Conservation (phyloP, 1,140 invertebrate species). For the Micrasema longulum region DNA sequence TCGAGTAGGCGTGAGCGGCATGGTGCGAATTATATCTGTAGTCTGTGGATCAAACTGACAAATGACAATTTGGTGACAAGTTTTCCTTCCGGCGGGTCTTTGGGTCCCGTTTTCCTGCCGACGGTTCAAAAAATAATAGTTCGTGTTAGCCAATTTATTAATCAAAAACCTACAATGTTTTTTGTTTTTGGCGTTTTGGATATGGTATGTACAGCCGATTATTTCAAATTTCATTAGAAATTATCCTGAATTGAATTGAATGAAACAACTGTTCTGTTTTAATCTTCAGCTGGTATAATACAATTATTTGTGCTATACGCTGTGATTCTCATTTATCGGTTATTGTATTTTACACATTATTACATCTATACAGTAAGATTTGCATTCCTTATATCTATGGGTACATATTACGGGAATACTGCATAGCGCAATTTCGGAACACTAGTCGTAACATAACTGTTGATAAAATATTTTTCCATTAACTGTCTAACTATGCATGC, state of each 20-base stretch:
- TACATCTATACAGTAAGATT: no score
- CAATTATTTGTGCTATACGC: no score
- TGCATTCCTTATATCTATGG: no score
- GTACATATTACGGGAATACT: no score
- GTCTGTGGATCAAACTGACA: not conserved
- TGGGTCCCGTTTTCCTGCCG: not conserved
- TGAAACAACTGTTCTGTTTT: no score
- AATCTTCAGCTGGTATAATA: no score
- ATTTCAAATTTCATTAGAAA: not conserved
- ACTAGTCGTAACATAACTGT: no score
- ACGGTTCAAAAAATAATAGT: not conserved
- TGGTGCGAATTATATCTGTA: not conserved
- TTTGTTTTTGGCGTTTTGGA: constrained; percentile 18
- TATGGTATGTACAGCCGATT: constrained; percentile 22
- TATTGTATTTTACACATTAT: no score
- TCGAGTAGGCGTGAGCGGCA: constrained; percentile 6
- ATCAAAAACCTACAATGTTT: constrained; percentile 4
- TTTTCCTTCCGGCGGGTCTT: not conserved
- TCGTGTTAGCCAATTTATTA: not conserved
- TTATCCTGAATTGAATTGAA: not conserved
- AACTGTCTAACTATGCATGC: no score
- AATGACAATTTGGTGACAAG: not conserved
- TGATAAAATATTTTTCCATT: no score
- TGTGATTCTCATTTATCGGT: no score
- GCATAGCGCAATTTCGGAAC: no score